Evolutionary conservation across 2,797 vertebrate genomes (phyloP).

Genomic region (Hapalemur alaotrensis): DNA sequence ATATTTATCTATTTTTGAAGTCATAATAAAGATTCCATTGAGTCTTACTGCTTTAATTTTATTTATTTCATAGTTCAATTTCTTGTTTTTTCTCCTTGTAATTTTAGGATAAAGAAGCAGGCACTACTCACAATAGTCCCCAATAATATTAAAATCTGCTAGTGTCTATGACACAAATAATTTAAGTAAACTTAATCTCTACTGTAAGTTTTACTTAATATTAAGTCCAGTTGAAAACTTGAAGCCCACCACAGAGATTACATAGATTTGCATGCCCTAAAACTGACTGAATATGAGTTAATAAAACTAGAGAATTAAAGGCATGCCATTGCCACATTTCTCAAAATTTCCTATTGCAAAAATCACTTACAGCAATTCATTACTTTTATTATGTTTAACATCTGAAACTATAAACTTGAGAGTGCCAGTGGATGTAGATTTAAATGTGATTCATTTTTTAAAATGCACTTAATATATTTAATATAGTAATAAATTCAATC

Average conservation of each 20-base stretch:
- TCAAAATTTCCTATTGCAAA: not conserved
- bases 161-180: not conserved
- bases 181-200: not conserved
- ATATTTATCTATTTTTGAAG: not conserved
- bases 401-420: not conserved
- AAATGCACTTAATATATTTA: not conserved
- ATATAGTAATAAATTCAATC: not conserved
- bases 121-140: not conserved
- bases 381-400: not conserved
- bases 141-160: not conserved
- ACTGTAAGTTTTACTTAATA: not conserved
- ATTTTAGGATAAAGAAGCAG: not conserved
- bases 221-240: not conserved
- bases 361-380: not conserved
- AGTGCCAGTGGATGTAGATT: fast-evolving
- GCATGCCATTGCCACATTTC: not conserved
- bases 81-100: not conserved
- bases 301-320: not conserved
- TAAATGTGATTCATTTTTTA: not conserved
- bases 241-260: not conserved
- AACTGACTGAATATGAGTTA: not conserved
- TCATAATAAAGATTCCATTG: not conserved
- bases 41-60: not conserved
- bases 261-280: not conserved
- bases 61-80: not conserved